Conservation (phyloP, 2,888 invertebrate species). For the Epirrhoe alternata region DNA sequence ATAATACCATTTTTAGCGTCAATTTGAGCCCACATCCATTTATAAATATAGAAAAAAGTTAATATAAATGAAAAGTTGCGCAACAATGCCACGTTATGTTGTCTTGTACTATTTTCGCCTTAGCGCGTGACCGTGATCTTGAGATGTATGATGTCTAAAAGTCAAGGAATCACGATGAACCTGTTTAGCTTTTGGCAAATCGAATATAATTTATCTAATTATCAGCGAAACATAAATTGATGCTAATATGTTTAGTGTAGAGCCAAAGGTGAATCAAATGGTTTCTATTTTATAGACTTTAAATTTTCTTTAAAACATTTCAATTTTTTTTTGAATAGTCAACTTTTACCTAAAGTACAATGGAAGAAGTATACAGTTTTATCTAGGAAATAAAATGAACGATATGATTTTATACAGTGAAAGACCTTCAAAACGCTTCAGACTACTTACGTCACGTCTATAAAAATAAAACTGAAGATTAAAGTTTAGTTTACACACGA, state of each 20-base stretch:
- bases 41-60: slow-evolving; percentile 9
- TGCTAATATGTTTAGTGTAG: neutral
- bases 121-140: slow-evolving; percentile 43
- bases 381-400: slow-evolving; percentile 33
- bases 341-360: slow-evolving; percentile 7
- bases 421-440: slow-evolving; percentile 34
- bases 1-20: slow-evolving; percentile 21
- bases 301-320: neutral
- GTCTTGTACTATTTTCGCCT: slow-evolving; percentile 35
- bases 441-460: slow-evolving; percentile 22
- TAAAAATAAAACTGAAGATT: slow-evolving; percentile 14
- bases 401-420: slow-evolving; percentile 30
- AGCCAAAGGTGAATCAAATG: neutral
- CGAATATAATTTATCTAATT: slow-evolving; percentile 27
- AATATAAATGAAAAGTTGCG: slow-evolving; percentile 23
- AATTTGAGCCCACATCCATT: slow-evolving; percentile 21
- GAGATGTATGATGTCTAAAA: slow-evolving; percentile 37
- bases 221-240: slow-evolving; percentile 7
- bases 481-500: slow-evolving; percentile 6
- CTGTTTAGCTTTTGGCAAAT: slow-evolving; percentile 31
- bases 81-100: slow-evolving; percentile 23
- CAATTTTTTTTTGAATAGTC: neutral
- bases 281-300: neutral
- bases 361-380: slow-evolving; percentile 16
- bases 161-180: slow-evolving; percentile 46